These are phyloP conservation scores for Eumeta japonica DNA, from an alignment of 1,140 invertebrate species.

Conservation along the genomic window DNA sequence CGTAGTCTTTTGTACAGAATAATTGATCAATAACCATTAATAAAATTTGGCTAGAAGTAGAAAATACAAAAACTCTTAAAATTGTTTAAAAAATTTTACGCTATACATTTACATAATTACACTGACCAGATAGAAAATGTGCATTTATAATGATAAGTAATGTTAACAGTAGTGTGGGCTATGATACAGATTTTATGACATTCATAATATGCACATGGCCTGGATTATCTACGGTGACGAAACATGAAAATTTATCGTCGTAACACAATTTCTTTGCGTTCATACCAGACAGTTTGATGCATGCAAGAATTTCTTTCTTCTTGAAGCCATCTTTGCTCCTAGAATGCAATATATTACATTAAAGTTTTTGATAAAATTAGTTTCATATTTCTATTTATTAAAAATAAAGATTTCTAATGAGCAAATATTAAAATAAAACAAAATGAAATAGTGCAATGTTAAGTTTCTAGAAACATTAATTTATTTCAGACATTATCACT, in stretches of 20 bases:
- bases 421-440: neutral
- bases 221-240: slow-evolving; percentile 45
- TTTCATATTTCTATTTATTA: neutral
- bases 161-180: slow-evolving; percentile 5
- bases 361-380: neutral
- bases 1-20: too few relatives aligned
- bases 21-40: too few relatives aligned
- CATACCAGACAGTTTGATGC: slow-evolving; percentile 44
- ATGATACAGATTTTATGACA: slow-evolving; percentile 21
- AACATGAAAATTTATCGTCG: slow-evolving; percentile 42
- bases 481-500: neutral
- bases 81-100: too few relatives aligned
- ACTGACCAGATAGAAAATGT: too few relatives aligned
- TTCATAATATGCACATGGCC: slow-evolving; percentile 46
- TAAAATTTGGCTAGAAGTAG: too few relatives aligned
- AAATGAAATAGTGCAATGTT: neutral
- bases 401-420: neutral
- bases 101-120: too few relatives aligned
- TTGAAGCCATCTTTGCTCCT: slow-evolving; percentile 47
- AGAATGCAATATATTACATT: slow-evolving; percentile 7
- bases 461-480: neutral
- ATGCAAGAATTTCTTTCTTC: slow-evolving; percentile 38
- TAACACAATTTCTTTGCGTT: slow-evolving; percentile 33
- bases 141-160: too few relatives aligned
- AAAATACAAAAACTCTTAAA: too few relatives aligned